Evolutionary conservation across 2,797 vertebrate species (phyloP), one percentile per base, ranked within the genome.

Genomic region (Phrynocephalus guinanensis): DNA sequence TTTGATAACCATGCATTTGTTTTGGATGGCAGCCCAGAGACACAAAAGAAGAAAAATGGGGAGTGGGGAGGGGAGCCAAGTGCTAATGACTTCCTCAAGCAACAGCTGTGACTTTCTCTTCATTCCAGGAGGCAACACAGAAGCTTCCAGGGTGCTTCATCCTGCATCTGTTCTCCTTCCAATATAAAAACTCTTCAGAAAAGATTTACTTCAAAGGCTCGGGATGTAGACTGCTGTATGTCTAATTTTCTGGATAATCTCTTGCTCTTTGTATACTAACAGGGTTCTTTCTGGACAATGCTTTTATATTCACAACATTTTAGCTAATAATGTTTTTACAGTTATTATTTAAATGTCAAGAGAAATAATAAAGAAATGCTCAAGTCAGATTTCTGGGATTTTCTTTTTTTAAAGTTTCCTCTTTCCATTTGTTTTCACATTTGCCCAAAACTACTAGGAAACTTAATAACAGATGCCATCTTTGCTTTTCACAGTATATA

Each of bases 101-200:
- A 78, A 80, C 86, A 78, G 86, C 86, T 83, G 63, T 81, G 82
- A 70, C 81, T 60, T 22, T 79, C 50, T 83, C 77, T 10, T 66
- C 33, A 77, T 77, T 87, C 26, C 38, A 82, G 67, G 38, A 82
- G 60, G 48, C 71, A 86, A 82, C 44, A 87, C 72, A 26, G 66
- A 28, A 16, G 2, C 77, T 30, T 38, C 15, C 87, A 6, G 0
- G 16, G 18, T 68, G 24, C 77, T 78, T 70, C 72, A 78, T 83
- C 86, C 68, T 48, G 63, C 15, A 60, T 77, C 86, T 82, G 24
- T 73, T 68, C 20, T 70, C 30, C 63, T 33, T 77, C 30, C 44
- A 77, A 70, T 30, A 56, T 26, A 70, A 7, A 44, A 72, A 76
- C 44, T 77, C 16, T 11, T 60, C 82, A 38, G n/a, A 82, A 87